phyloP scores from a whole-genome alignment of 2,888 invertebrate species.

The Latheticus oryzae region DNA sequence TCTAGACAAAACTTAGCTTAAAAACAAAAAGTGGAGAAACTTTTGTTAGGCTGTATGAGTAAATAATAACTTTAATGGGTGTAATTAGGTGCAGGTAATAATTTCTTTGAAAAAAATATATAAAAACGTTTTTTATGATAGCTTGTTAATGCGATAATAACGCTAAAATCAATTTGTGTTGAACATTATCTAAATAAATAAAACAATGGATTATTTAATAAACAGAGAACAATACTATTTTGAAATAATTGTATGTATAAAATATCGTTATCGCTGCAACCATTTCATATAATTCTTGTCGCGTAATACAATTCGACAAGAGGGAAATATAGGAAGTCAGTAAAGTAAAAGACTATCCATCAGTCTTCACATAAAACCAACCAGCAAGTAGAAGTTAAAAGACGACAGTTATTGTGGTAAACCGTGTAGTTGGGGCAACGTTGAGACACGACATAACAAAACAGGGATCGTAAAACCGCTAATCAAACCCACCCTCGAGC shows the following conservation, averaged over 20 bases:
- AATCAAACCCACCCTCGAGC: constrained; percentile 62
- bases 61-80: constrained; percentile 23
- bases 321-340: background rate
- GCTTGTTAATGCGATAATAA: constrained; percentile 3
- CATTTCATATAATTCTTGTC: background rate
- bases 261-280: background rate
- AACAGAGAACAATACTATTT: constrained; percentile 1
- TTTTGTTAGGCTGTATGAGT: constrained; percentile 6
- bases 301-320: too few relatives aligned
- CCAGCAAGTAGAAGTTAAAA: constrained; percentile 32
- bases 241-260: constrained; percentile 1
- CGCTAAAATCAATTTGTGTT: constrained; percentile 11
- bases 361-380: constrained; percentile 4
- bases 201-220: background rate
- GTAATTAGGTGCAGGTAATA: constrained; percentile 22
- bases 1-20: constrained; percentile 8
- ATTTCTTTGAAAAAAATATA: constrained; percentile 6
- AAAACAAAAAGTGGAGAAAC: constrained; percentile 18
- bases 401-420: constrained; percentile 40
- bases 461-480: constrained; percentile 59
- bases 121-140: constrained; percentile 13
- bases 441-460: constrained; percentile 52
- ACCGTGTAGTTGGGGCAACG: constrained; percentile 31
- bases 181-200: constrained; percentile 13
- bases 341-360: constrained; percentile 12